Percentiles rank a stretch among this genome's conserved stretches.
Evolutionary conservation across 2,797 vertebrate genomes (phyloP).

Genomic region (Pampus argenteus): DNA sequence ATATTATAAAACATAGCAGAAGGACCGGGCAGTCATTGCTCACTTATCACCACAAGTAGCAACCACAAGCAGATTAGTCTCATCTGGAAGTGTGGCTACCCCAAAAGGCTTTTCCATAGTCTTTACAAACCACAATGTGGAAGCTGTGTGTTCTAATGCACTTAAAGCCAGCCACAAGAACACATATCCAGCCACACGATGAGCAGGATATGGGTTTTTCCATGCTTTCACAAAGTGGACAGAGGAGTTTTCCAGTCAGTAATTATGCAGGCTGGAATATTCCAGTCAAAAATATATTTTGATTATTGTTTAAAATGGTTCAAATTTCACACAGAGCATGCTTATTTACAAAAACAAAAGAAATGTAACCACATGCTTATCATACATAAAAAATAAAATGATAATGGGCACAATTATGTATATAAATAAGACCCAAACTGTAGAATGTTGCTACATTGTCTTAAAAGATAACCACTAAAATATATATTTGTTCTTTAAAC

Average conservation of each 20-base stretch:
- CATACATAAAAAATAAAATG: background rate
- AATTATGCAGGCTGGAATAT: constrained; percentile 81
- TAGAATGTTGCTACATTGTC: constrained; percentile 7
- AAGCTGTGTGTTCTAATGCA: constrained; percentile 87
- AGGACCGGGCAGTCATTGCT: constrained; percentile 52
- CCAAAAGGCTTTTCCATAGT: constrained; percentile 81
- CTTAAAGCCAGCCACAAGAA: constrained; percentile 86
- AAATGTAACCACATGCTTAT: background rate
- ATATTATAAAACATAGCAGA: constrained; percentile 45
- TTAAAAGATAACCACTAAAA: constrained; percentile 15
- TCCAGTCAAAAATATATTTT: constrained; percentile 71
- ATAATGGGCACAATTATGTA: background rate
- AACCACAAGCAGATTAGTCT: constrained; percentile 78
- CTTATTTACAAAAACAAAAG: constrained; percentile 1
- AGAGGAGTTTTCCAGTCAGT: constrained; percentile 91
- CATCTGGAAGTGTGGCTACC: constrained; percentile 75
- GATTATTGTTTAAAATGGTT: constrained; percentile 27
- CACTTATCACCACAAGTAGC: constrained; percentile 74
- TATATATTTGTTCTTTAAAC: constrained; percentile 68
- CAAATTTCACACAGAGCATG: background rate
- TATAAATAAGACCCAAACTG: background rate
- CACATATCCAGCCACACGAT: constrained; percentile 80
- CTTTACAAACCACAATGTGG: constrained; percentile 86
- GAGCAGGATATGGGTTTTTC: constrained; percentile 93
- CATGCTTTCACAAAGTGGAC: constrained; percentile 88